Evolutionary conservation across 1,140 invertebrate genomes (phyloP).

Genomic region (Neotoxoptera formosana): DNA sequence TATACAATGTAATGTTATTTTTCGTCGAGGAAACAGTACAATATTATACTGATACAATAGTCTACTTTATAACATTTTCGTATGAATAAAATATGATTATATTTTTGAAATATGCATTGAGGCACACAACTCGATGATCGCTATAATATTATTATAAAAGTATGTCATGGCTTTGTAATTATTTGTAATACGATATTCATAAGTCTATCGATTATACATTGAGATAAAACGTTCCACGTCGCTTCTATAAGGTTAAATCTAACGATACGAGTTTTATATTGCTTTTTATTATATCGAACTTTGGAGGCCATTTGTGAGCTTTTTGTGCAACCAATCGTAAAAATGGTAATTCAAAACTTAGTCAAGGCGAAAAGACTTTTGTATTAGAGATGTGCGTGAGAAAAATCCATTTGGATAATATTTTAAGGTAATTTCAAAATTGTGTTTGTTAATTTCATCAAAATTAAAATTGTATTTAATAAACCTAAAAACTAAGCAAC

Average conservation of each 20-base stretch:
- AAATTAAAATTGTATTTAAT: background rate
- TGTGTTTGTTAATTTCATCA: background rate
- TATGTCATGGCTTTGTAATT: background rate
- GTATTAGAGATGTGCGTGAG: background rate
- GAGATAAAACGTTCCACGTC: background rate
- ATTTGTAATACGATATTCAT: background rate
- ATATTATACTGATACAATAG: background rate
- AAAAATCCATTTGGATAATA: background rate
- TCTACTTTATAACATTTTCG: background rate
- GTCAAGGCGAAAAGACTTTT: background rate
- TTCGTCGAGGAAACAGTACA: background rate
- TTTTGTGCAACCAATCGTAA: constrained; percentile 45
- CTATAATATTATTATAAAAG: background rate
- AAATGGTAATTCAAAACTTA: constrained; percentile 48
- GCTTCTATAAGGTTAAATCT: background rate
- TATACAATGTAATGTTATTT: background rate
- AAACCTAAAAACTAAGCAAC: background rate
- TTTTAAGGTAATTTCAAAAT: background rate
- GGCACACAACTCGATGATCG: background rate
- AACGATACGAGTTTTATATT: constrained; percentile 13
- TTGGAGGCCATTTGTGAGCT: constrained; percentile 13
- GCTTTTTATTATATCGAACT: constrained; percentile 43
- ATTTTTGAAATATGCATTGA: background rate
- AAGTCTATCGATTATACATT: background rate
- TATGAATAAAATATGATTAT: background rate